Evolutionary conservation across 2,888 invertebrate species (phyloP).

Genomic region (Agapostemon virescens): DNA sequence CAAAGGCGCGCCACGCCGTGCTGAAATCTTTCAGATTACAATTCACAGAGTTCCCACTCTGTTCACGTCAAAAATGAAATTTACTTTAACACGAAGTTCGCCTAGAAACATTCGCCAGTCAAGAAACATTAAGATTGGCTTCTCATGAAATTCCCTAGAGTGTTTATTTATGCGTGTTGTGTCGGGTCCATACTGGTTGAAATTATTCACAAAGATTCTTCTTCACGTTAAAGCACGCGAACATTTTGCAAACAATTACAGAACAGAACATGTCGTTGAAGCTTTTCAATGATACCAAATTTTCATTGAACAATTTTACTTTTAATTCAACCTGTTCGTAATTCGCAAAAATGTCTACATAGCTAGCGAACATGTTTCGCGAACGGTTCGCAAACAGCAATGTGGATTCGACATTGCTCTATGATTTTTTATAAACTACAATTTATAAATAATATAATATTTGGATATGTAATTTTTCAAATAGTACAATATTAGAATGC

Average conservation of each 20-base stretch:
- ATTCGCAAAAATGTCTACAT: neutral
- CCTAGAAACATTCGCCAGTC: constrained; percentile 44
- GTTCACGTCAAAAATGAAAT: constrained; percentile 68
- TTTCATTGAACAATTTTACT: neutral
- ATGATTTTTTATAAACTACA: neutral
- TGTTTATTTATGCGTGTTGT: neutral
- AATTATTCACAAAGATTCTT: neutral
- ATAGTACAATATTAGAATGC: neutral
- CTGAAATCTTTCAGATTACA: constrained; percentile 53
- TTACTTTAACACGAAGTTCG: constrained; percentile 59
- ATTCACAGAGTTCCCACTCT: constrained; percentile 51
- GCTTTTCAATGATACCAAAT: neutral
- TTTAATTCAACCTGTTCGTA: too few species aligned
- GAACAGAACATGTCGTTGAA: neutral
- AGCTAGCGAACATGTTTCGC: neutral
- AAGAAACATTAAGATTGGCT: constrained; percentile 26
- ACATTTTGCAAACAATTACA: neutral
- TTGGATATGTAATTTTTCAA: neutral
- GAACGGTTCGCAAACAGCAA: neutral
- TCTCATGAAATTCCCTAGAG: constrained; percentile 50
- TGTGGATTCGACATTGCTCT: neutral
- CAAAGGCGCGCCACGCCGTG: constrained; percentile 73
- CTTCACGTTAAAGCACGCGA: too few species aligned
- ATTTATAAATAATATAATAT: neutral
- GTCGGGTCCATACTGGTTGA: neutral